Evolutionary conservation across 1,140 invertebrate genomes (phyloP).

Genomic region (Hypothenemus hampei): DNA sequence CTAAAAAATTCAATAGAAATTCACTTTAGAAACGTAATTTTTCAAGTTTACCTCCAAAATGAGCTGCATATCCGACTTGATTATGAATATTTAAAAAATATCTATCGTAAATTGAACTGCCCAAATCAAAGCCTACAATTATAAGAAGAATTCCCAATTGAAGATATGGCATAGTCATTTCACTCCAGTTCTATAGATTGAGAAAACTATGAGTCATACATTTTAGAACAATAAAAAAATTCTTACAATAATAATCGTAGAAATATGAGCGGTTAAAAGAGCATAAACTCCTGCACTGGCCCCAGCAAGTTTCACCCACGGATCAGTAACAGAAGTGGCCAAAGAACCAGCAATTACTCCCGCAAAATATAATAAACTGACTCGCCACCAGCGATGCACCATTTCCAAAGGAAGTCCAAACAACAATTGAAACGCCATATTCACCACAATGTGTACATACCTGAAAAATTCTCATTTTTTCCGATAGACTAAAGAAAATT

Average conservation of each 20-base stretch:
- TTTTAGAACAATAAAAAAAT: constrained; percentile 1
- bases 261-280: constrained; percentile 89
- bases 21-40: constrained; percentile 54
- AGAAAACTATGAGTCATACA: neutral
- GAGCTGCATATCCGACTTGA: constrained; percentile 81
- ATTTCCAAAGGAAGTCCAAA: constrained; percentile 91
- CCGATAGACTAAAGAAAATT: constrained; percentile 38
- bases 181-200: constrained; percentile 75
- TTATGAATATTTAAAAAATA: constrained; percentile 58
- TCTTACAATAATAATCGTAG: constrained; percentile 85
- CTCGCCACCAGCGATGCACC: constrained; percentile 91
- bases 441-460: constrained; percentile 79
- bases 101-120: constrained; percentile 77
- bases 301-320: constrained; percentile 80
- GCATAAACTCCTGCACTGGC: constrained; percentile 96
- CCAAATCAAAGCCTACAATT: constrained; percentile 56
- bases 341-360: constrained; percentile 81
- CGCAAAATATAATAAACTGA: constrained; percentile 71
- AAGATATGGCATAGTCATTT: constrained; percentile 83
- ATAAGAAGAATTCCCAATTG: constrained; percentile 73
- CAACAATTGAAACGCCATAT: constrained; percentile 85
- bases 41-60: constrained; percentile 66
- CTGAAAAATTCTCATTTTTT: constrained; percentile 50
- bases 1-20: constrained; percentile 3
- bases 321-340: constrained; percentile 84